These are phyloP conservation scores for Knipowitschia caucasica DNA, from an alignment of 2,797 vertebrate species.

Conservation along the genomic window DNA sequence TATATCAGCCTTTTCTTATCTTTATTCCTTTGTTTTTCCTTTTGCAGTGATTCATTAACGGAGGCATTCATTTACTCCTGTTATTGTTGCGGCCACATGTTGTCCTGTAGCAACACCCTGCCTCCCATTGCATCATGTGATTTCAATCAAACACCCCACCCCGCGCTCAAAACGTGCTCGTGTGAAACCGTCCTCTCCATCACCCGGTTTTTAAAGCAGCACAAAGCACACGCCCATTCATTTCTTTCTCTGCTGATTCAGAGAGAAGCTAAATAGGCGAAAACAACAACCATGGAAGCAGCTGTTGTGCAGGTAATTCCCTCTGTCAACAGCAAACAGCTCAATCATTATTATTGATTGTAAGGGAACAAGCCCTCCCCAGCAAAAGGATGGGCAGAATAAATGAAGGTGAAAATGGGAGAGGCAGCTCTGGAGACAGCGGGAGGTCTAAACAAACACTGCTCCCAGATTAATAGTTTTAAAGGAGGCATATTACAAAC, in stretches of 20 bases:
- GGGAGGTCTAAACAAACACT: constrained; percentile 2
- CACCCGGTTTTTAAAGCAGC: constrained; percentile 2
- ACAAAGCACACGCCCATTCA: constrained; percentile 22
- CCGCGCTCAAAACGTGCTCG: background rate
- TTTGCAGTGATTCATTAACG: background rate
- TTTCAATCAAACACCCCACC: constrained; percentile 15
- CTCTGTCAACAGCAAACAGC: constrained; percentile 44
- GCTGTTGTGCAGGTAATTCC: constrained; percentile 39
- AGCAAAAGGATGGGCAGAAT: constrained; percentile 12
- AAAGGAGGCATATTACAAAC: background rate
- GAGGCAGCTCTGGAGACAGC: constrained; percentile 8
- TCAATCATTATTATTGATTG: constrained; percentile 50
- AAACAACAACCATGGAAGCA: constrained; percentile 23
- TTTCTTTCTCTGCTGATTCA: constrained; percentile 14
- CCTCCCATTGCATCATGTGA: constrained; percentile 17
- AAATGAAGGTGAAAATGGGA: constrained; percentile 9
- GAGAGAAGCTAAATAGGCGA: constrained; percentile 33
- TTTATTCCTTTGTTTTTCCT: background rate
- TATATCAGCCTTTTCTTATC: too few relatives aligned
- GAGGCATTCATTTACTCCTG: background rate
- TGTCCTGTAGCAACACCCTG: constrained; percentile 8
- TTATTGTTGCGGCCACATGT: constrained; percentile 5
- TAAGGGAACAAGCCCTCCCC: constrained; percentile 21
- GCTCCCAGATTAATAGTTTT: background rate
- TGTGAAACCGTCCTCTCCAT: constrained; percentile 17